Base-by-base conservation (phyloP, 2,113 vertebrate genomes). In the Scytalopus superciliaris region DNA sequence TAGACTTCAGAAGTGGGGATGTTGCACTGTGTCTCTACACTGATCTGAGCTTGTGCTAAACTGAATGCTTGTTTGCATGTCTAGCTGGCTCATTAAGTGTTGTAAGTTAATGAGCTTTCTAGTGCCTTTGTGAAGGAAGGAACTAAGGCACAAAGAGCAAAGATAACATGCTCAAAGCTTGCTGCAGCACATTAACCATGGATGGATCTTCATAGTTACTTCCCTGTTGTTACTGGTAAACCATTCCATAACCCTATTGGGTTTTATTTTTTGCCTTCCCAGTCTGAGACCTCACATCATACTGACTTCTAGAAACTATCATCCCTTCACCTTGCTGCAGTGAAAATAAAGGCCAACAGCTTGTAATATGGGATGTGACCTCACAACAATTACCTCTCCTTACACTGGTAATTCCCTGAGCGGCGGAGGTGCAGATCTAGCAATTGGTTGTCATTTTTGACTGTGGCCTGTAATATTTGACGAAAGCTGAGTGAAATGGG, bases 61-160 rank as follows among this genome's bases (percentile, higher is more conserved):
- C 31, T 12, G 30, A 37, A 17, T 0, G 0, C 24, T 45, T 21
- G 10, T 62, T 77, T 55, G 14, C 11, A 31, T 40, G n/a, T 49
- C n/a, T 68, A 40, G 33, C 59, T 66, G 50, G 63, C 25, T 92
- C 47, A 12, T 37, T 87, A 63, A 39, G 10, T 52, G 40, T 24
- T 1, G 0, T 17, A 39, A 69, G 23, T 62, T 59, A 57, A 74
- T 37, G 60, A 70, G 52, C 50, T 69, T 87, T 62, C 25, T 15
- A 19, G 22, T 39, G 25, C 62, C 44, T 75, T 72, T 75, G 23
- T 50, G 74, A 68, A 24, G 44, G 44, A 45, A 66, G 30, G 16
- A 50, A 56, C 76, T 72, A 37, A 24, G 27, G 31, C 37, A 39
- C 9, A 24, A 67, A 52, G 44, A 81, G 47, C 50, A 53, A 28